phyloP scores from a whole-genome alignment of 2,797 vertebrate species.

The Oceanodroma leucorhoa region DNA sequence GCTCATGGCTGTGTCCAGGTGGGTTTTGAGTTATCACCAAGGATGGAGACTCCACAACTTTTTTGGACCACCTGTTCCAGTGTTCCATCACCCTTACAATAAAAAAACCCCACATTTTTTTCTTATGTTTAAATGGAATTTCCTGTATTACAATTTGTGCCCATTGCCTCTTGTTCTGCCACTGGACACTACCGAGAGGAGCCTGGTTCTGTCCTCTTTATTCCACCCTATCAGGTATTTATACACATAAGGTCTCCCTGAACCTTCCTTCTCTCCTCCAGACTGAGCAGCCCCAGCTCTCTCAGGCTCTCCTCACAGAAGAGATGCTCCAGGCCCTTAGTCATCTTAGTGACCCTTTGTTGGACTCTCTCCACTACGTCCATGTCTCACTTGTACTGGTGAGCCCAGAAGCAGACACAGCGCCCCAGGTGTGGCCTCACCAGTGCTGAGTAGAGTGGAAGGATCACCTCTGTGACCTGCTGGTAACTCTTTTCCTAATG shows the following conservation, averaged over 20 bases:
- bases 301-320: neutral
- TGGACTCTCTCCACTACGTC: neutral
- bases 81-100: fast-evolving
- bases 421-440: neutral
- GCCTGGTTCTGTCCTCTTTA: neutral
- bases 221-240: neutral
- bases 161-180: neutral
- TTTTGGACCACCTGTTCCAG: neutral
- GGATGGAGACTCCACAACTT: neutral
- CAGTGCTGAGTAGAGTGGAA: fast-evolving
- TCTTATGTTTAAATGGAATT: neutral
- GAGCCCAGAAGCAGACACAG: neutral
- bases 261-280: neutral
- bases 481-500: neutral
- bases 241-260: fast-evolving
- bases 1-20: neutral
- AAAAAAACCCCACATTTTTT: fast-evolving
- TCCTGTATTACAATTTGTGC: neutral
- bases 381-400: neutral
- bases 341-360: neutral
- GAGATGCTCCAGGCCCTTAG: neutral
- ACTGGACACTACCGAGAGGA: neutral
- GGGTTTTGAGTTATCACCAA: neutral
- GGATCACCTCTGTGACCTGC: neutral
- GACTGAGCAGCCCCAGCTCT: neutral